phyloP scores from a whole-genome alignment of 2,113 vertebrate species.

The Ceyx margarethae region DNA sequence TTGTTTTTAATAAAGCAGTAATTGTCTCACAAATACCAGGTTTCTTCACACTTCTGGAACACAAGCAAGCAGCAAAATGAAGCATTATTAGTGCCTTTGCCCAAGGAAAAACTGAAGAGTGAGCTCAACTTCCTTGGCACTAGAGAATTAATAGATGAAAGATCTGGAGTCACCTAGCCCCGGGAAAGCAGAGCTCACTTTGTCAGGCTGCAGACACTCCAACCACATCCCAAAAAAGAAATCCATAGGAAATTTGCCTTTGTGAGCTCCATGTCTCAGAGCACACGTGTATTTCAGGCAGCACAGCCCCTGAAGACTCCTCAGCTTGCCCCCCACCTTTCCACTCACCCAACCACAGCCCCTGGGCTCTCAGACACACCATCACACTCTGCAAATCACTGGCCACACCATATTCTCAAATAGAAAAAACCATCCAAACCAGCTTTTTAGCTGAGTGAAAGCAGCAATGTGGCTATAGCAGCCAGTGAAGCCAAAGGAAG shows the following conservation, averaged over 20 bases:
- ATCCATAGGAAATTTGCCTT: not conserved
- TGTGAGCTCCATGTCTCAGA: not conserved
- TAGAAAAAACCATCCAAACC: not conserved
- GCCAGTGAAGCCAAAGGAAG: not conserved
- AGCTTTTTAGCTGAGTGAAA: not conserved
- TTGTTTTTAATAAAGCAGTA: not conserved
- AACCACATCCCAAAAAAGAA: not conserved
- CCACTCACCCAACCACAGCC: not conserved
- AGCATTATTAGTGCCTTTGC: not conserved
- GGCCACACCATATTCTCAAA: not conserved
- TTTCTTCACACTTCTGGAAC: not conserved
- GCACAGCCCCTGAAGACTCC: not conserved
- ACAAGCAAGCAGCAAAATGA: not conserved
- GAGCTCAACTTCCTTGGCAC: not conserved
- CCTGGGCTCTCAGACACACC: not conserved
- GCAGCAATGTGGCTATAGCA: rapidly evolving
- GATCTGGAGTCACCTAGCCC: not conserved
- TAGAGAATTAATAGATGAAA: not conserved
- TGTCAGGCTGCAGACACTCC: not conserved
- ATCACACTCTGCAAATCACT: not conserved
- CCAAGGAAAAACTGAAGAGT: not conserved
- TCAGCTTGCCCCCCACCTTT: not conserved
- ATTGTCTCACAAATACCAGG: not conserved
- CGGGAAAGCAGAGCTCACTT: not conserved
- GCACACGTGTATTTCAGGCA: not conserved